phyloP scores from a whole-genome alignment of 2,888 invertebrate genomes.

The Nipponacmea schrenckii region DNA sequence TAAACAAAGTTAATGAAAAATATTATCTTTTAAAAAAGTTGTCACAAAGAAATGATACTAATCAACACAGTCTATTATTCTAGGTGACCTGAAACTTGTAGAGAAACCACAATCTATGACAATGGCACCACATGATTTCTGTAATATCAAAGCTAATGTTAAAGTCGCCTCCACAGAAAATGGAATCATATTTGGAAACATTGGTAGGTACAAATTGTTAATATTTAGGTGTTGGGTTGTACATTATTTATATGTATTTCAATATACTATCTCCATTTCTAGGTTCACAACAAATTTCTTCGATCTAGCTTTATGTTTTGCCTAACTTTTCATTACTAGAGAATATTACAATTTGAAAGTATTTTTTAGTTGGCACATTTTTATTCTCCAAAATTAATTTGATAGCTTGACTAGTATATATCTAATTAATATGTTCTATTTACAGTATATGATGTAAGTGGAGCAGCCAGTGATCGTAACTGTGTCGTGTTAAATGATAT shows the following conservation, averaged over 20 bases:
- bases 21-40: too few species aligned
- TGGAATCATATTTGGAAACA: constrained; percentile 99
- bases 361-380: too few species aligned
- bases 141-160: constrained; percentile 97
- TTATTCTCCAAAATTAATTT: too few species aligned
- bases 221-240: too few species aligned
- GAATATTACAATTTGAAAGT: too few species aligned
- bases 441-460: constrained; percentile 93
- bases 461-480: constrained; percentile 91
- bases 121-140: constrained; percentile 95
- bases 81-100: constrained; percentile 94
- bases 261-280: neutral
- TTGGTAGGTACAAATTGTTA: constrained; percentile 74
- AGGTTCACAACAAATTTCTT: too few species aligned
- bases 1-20: too few species aligned
- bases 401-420: too few species aligned
- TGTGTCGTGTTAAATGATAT: constrained; percentile 99
- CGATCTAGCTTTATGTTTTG: too few species aligned
- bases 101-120: constrained; percentile 97
- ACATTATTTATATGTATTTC: neutral
- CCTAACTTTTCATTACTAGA: too few species aligned
- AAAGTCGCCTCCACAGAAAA: constrained; percentile 98
- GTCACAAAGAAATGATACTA: too few species aligned
- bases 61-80: neutral
- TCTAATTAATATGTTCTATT: constrained; percentile 20